These are phyloP conservation scores for Onychomys leucogaster DNA, from an alignment of 2,797 vertebrate species.

Conservation along the genomic window DNA sequence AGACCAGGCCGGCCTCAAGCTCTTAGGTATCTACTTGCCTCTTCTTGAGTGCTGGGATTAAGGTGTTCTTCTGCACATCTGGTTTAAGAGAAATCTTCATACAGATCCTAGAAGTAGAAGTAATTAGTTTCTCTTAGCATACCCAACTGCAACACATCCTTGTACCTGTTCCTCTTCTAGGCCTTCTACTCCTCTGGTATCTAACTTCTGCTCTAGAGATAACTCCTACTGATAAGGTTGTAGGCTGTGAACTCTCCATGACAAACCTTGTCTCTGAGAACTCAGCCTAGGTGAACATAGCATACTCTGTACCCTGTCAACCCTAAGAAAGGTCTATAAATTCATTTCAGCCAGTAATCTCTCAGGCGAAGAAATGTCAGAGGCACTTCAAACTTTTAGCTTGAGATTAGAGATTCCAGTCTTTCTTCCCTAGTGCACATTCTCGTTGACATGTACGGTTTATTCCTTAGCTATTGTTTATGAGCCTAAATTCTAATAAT, in stretches of 20 bases:
- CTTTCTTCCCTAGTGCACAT: not conserved
- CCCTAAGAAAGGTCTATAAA: not conserved
- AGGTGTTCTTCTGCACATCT: not conserved
- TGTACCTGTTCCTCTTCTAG: not conserved
- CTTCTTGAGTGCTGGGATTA: not conserved
- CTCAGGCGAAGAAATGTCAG: not conserved
- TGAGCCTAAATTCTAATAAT: not conserved
- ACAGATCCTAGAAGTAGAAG: not conserved
- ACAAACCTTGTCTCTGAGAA: not conserved
- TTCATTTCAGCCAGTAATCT: not conserved
- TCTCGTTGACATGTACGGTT: not conserved
- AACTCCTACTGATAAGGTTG: not conserved
- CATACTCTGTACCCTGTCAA: not conserved
- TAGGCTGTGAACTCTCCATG: not conserved
- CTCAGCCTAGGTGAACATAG: not conserved
- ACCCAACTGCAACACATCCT: not conserved
- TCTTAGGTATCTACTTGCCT: not conserved
- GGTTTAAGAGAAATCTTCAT: not conserved
- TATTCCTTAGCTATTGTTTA: constrained; percentile 7
- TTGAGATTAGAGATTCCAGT: not conserved
- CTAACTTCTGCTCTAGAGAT: not conserved
- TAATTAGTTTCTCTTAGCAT: not conserved
- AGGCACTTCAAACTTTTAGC: not conserved
- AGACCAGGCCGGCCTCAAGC: not conserved
- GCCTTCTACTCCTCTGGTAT: too few relatives aligned